phyloP scores from a whole-genome alignment of 2,113 vertebrate genomes.

The Sapayoa aenigma region DNA sequence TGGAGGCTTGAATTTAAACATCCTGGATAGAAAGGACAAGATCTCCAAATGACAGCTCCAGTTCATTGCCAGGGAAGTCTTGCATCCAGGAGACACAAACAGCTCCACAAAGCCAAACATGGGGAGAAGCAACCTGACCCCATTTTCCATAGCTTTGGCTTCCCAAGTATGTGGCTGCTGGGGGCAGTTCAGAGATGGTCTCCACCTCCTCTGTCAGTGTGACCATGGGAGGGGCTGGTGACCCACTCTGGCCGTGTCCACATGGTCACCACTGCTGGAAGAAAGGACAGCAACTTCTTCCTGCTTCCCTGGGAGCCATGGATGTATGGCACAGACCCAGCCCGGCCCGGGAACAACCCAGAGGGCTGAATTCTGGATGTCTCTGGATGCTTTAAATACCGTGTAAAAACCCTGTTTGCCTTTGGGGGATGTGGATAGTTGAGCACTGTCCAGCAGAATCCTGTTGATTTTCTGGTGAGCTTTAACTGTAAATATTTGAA shows the following conservation, averaged over 20 bases:
- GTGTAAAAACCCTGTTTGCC: not conserved
- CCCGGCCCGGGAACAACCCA: rapidly evolving
- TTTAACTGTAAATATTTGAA: slow-evolving; percentile 30
- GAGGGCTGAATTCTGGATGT: not conserved
- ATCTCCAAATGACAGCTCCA: not conserved
- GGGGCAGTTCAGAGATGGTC: not conserved
- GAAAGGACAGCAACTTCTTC: not conserved
- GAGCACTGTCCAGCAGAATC: not conserved
- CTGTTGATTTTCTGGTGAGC: slow-evolving; percentile 2
- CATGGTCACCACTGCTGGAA: not conserved
- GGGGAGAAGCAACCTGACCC: not conserved
- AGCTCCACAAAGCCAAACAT: not conserved
- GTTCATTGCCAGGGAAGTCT: not conserved
- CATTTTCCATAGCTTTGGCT: not conserved
- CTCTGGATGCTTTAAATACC: not conserved
- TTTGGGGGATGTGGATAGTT: not conserved
- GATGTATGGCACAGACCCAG: not conserved
- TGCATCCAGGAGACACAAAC: slow-evolving; percentile 22
- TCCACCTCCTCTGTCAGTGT: not conserved
- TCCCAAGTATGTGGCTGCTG: not conserved
- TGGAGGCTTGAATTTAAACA: slow-evolving; percentile 2
- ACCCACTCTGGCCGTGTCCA: not conserved
- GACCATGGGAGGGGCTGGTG: not conserved
- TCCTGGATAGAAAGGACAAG: not conserved
- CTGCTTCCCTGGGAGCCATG: not conserved